A percentile compares a stretch with the other conserved stretches of the same genome.
Evolutionary conservation across 2,888 invertebrate species (phyloP).

Genomic region (Chalcosyrphus nemorum): DNA sequence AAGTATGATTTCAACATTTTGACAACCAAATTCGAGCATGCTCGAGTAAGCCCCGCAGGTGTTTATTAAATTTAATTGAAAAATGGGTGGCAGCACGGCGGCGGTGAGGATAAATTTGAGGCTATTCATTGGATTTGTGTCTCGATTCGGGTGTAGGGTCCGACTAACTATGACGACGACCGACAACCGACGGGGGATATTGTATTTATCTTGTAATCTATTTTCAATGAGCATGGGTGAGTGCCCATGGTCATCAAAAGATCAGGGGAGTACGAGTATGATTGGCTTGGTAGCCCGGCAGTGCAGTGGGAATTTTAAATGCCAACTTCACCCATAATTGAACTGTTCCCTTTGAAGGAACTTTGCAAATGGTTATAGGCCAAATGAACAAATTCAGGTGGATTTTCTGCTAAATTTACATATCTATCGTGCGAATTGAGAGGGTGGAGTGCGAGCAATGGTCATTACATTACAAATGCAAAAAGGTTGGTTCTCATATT

Average conservation of each 20-base stretch:
- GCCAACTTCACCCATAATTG: conserved; percentile 12
- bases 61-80: conserved; percentile 70
- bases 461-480: no score
- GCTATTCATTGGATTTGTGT: conserved; percentile 1
- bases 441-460: neutral
- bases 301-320: conserved; percentile 19
- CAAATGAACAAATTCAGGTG: neutral
- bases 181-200: conserved; percentile 16
- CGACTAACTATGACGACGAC: no score
- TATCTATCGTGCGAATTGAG: neutral
- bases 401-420: neutral
- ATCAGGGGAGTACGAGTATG: conserved; percentile 4
- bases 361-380: neutral
- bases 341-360: conserved; percentile 15
- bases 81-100: conserved; percentile 61
- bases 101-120: conserved; percentile 44
- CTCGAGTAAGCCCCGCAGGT: conserved; percentile 49
- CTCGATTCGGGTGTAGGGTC: neutral
- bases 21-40: conserved; percentile 56
- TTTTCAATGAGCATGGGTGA: conserved; percentile 40
- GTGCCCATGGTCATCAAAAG: conserved; percentile 26
- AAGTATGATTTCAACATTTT: conserved; percentile 68
- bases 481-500: neutral
- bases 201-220: conserved; percentile 30
- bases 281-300: no score